phyloP scores from a whole-genome alignment of 2,888 invertebrate genomes.

The Monopis laevigella region DNA sequence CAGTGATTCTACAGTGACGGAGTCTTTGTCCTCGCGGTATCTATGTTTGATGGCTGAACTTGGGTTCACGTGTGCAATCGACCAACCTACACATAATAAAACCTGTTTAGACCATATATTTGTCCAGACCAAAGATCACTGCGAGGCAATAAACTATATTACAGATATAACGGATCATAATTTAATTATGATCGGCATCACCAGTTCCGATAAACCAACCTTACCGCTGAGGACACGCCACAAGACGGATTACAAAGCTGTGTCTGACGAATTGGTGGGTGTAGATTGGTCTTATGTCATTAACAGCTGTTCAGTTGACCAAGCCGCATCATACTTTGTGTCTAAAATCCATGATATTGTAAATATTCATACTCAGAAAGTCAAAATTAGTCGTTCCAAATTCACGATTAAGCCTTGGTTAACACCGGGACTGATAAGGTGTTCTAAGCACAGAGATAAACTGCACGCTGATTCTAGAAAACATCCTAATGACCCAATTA shows the following conservation, averaged over 20 bases:
- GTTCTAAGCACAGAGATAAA: slow-evolving; percentile 15
- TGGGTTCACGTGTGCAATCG: no score
- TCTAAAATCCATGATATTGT: not conserved
- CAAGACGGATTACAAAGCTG: not conserved
- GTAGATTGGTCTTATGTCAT: not conserved
- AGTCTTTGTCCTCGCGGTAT: no score
- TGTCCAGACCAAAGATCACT: no score
- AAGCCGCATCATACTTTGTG: not conserved
- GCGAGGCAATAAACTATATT: no score
- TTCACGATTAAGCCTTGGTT: slow-evolving; percentile 17
- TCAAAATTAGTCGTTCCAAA: slow-evolving; percentile 11
- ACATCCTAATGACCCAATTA: slow-evolving; percentile 8
- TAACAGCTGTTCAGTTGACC: not conserved
- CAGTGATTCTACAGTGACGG: no score
- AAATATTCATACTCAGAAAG: slow-evolving; percentile 10
- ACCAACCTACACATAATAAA: no score
- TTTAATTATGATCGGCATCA: no score
- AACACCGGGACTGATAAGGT: slow-evolving; percentile 16
- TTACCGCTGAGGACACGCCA: not conserved
- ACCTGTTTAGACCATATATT: no score
- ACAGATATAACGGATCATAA: no score
- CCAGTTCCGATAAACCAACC: no score
- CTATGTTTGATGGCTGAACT: no score
- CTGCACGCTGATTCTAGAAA: slow-evolving; percentile 11
- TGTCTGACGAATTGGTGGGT: not conserved